Conservation (phyloP, 1,140 invertebrate genomes). For the Lamellibrachia luymesi region DNA sequence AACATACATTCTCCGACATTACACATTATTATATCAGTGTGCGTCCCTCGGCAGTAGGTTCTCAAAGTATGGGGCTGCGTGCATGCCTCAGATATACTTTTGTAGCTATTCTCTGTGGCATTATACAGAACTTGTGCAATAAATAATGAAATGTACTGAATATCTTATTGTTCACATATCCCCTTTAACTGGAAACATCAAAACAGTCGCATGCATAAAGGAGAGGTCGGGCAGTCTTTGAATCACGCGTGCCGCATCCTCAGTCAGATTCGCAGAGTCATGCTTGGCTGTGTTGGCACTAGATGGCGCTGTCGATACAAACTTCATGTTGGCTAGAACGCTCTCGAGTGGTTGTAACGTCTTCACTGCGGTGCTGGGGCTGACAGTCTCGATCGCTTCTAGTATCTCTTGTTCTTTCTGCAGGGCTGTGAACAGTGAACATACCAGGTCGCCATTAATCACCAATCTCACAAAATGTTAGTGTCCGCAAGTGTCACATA, state of each 20-base stretch:
- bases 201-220: constrained; percentile 17
- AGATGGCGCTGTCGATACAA: constrained; percentile 4
- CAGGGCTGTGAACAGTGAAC: background rate
- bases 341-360: constrained; percentile 6
- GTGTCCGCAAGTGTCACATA: background rate
- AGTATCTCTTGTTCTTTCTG: constrained; percentile 21
- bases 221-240: constrained; percentile 8
- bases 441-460: background rate
- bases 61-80: background rate
- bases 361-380: background rate
- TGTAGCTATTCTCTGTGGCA: background rate
- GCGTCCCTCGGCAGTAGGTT: background rate
- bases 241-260: background rate
- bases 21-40: background rate
- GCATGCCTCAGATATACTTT: background rate
- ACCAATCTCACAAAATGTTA: background rate
- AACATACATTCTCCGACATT: background rate
- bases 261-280: background rate
- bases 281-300: background rate
- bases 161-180: background rate
- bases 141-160: background rate
- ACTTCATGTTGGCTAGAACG: constrained; percentile 17
- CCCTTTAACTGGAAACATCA: constrained; percentile 14
- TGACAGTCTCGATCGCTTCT: constrained; percentile 2
- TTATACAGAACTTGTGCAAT: background rate